Base-by-base conservation (phyloP, 1,140 invertebrate genomes). In the Drosophila lini region DNA sequence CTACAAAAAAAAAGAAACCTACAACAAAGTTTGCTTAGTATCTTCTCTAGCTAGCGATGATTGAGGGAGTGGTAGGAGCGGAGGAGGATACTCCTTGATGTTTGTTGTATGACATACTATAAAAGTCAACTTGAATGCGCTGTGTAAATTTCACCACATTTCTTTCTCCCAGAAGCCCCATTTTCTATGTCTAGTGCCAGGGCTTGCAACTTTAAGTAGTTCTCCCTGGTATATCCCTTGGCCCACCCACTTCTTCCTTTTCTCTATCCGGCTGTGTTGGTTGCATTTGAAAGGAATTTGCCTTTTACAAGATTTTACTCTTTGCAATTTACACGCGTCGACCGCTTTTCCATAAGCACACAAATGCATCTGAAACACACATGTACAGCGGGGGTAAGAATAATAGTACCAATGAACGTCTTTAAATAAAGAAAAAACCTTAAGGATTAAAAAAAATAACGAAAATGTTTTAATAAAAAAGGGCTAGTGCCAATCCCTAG, bases 241-340 rank as follows among this genome's bases (percentile, higher is more conserved):
- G n/a, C 9, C 28, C 32, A 28, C 19, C 22, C 32, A 48, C 50
- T 58, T 56, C 50, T 53, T 63, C 50, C 59, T 65, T 55, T 64
- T 48, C 48, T 55, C 53, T 57, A 48, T 59, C 45, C 63, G 45
- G 25, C 53, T 70, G 80, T 80, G 45, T 47, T 28, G 82, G 78
- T 83, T 83, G 80, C 83, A 88, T 88, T 83, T 88, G 82, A 86
- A 86, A 88, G 80, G 83, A 86, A 85, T 88, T 86, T 86, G 83
- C 80, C 83, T 86, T 56, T 86, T 88, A 86, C 82, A 86, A 86
- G 82, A 86, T 86, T 86, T 86, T 88, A 86, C 82, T 86, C 83
- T 86, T 86, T 86, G 83, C 82, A 86, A 88, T 86, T 86, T 86
- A 86, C 82, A 86, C 82, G 83, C 83, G 83, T 65, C 83, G 71